Conservation (phyloP, 1,140 invertebrate species). For the Panagrolaimus sp. region DNA sequence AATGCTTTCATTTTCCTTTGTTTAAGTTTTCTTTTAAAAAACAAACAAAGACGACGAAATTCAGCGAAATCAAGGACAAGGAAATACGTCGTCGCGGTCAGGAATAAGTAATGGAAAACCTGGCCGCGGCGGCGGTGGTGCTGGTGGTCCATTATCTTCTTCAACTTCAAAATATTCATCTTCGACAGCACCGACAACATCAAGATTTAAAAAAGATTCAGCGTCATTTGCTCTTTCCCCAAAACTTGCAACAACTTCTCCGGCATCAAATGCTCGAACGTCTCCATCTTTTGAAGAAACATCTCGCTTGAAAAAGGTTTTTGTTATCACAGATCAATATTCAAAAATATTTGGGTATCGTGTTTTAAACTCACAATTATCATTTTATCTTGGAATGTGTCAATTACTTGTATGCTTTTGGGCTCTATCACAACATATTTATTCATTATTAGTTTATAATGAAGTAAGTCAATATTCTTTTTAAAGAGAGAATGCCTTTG, state of each 20-base stretch:
- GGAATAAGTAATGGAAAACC: too few species aligned
- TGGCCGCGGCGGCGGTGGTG: background rate
- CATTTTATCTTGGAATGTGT: conserved; percentile 45
- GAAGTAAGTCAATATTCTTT: conserved; percentile 38
- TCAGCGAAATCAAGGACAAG: too few species aligned
- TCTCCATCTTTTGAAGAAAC: background rate
- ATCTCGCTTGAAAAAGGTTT: conserved; percentile 13
- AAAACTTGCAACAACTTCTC: background rate
- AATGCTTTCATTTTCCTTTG: too few species aligned
- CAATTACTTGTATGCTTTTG: conserved; percentile 52
- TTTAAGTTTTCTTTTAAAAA: too few species aligned
- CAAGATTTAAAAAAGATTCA: background rate
- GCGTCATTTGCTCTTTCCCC: background rate
- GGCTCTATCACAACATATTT: conserved; percentile 53
- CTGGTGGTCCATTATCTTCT: background rate
- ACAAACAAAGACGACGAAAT: too few species aligned
- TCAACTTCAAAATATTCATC: background rate
- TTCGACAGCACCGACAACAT: background rate
- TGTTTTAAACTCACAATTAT: conserved; percentile 49
- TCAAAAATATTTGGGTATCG: conserved; percentile 50
- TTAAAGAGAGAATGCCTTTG: background rate
- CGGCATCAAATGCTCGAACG: background rate
- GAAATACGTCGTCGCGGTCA: too few species aligned
- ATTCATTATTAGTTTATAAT: conserved; percentile 42
- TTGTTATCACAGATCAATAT: conserved; percentile 39